A percentile compares a stretch with the other conserved stretches of the same genome.
phyloP scores from a whole-genome alignment of 2,797 vertebrate species.

The Microtus agrestis region DNA sequence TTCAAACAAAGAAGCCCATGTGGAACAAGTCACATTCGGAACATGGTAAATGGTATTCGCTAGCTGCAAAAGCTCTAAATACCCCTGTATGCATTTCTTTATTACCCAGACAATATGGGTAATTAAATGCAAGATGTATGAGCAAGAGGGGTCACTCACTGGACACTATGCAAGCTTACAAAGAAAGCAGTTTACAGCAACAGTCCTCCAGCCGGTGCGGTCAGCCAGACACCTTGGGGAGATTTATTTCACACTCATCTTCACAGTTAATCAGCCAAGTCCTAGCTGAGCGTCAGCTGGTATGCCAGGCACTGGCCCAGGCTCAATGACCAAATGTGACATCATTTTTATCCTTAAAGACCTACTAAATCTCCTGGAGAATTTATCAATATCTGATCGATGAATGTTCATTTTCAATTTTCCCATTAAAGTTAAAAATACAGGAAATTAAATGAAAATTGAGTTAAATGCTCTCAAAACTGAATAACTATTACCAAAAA shows the following conservation, averaged over 20 bases:
- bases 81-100: background rate
- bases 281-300: background rate
- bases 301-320: background rate
- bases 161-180: background rate
- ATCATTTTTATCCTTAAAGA: background rate
- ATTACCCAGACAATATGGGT: background rate
- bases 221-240: background rate
- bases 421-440: conserved; percentile 11
- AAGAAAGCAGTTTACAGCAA: background rate
- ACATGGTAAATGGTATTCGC: too few relatives aligned
- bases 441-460: background rate
- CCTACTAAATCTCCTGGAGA: background rate
- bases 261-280: background rate
- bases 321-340: background rate
- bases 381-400: background rate
- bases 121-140: background rate
- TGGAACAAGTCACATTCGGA: background rate
- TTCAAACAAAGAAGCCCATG: background rate
- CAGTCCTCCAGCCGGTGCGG: background rate
- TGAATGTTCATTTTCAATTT: background rate
- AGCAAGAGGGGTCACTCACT: background rate
- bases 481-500: background rate
- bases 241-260: background rate
- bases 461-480: background rate
- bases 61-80: background rate